phyloP scores from a whole-genome alignment of 2,888 invertebrate species.

The Villa cingulata region DNA sequence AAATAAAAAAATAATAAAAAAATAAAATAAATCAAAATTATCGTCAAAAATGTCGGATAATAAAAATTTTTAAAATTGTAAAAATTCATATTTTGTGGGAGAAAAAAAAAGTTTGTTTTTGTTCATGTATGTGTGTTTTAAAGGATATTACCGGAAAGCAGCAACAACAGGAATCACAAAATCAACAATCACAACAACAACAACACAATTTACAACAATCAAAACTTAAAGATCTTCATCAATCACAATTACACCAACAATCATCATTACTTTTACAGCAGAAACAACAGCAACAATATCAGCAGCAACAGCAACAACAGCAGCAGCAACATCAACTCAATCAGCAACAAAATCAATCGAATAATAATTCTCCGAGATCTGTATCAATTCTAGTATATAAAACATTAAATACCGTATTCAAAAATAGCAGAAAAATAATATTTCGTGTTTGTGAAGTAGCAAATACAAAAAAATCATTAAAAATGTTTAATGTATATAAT shows the following conservation, averaged over 20 bases:
- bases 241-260: too few species aligned
- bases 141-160: slow-evolving; percentile 12
- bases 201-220: background rate
- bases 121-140: slow-evolving; percentile 1
- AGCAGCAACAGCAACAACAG: slow-evolving; percentile 14
- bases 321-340: slow-evolving; percentile 16
- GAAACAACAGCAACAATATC: slow-evolving; percentile 8
- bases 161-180: slow-evolving; percentile 10
- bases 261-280: too few species aligned
- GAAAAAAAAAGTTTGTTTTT: too few species aligned
- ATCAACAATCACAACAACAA: slow-evolving; percentile 14
- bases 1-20: too few species aligned
- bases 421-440: slow-evolving; percentile 36
- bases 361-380: slow-evolving; percentile 23
- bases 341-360: slow-evolving; percentile 1
- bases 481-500: slow-evolving; percentile 67
- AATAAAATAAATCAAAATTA: too few species aligned
- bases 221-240: background rate
- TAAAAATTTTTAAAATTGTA: too few species aligned
- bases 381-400: slow-evolving; percentile 36
- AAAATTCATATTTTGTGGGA: too few species aligned
- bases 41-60: too few species aligned
- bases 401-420: slow-evolving; percentile 36
- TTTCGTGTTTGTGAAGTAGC: slow-evolving; percentile 37
- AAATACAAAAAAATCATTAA: slow-evolving; percentile 35